These are phyloP conservation scores for Eilema depressum DNA, from an alignment of 2,888 invertebrate species.

Conservation along the genomic window DNA sequence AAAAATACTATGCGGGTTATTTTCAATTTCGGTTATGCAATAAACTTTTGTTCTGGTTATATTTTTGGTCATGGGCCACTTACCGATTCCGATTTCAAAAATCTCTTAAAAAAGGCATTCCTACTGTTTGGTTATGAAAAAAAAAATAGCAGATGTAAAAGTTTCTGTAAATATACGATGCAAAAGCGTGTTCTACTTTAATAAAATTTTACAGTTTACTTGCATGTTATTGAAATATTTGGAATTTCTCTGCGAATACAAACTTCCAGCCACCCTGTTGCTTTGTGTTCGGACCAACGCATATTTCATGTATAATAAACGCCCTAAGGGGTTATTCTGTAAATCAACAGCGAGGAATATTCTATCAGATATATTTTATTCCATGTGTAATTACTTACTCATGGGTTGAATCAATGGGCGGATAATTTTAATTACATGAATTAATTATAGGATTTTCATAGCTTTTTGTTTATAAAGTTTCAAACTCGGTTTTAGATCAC, in stretches of 20 bases:
- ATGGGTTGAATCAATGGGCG: neutral
- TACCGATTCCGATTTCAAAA: too few species aligned
- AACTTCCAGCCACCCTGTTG: slow-evolving; percentile 56
- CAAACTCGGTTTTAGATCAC: too few species aligned
- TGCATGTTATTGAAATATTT: slow-evolving; percentile 72
- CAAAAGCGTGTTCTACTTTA: neutral
- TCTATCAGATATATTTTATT: slow-evolving; percentile 29
- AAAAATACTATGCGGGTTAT: too few species aligned
- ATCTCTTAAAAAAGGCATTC: neutral
- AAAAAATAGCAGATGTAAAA: neutral
- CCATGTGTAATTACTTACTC: neutral
- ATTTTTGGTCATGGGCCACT: too few species aligned
- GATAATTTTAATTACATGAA: neutral
- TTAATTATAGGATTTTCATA: neutral
- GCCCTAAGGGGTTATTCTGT: slow-evolving; percentile 56
- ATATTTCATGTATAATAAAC: slow-evolving; percentile 70
- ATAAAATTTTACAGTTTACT: slow-evolving; percentile 49
- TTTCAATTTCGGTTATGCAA: too few species aligned
- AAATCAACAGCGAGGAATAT: slow-evolving; percentile 48
- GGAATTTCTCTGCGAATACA: slow-evolving; percentile 61
- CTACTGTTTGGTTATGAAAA: neutral
- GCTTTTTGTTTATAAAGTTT: too few species aligned
- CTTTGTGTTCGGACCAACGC: slow-evolving; percentile 69
- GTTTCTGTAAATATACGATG: neutral
- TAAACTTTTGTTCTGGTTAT: too few species aligned